Evolutionary conservation across 2,113 vertebrate genomes (phyloP), one percentile per base, ranked within the genome.

Genomic region (Opisthocomus hoazin): DNA sequence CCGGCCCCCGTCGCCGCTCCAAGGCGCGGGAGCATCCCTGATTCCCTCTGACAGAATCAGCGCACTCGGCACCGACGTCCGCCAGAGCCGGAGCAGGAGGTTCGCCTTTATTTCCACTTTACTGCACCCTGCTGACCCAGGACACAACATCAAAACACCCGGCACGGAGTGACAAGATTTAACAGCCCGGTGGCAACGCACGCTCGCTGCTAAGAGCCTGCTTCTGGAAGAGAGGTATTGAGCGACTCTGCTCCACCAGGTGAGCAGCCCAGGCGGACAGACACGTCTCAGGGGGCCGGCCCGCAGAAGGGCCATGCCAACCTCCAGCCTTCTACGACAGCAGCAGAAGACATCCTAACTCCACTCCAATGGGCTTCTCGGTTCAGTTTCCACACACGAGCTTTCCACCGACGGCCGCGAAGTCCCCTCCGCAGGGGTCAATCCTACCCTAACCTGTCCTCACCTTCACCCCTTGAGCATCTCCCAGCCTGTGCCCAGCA

Each of bases 41-140:
- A 96, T 95, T 4, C 17, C 91, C 95, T 96, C 87, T 96, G 96
- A 96, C 96, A 96, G 95, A 96, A 95, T 96, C 95, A 91, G 94
- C 6, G 76, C 93, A 89, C 89, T 91, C 68, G 0, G 82, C 91
- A 88, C 75, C 4, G 6, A 74, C 11, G 5, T 63, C 10, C 30
- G 26, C 36, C 91, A 93, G 95, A 94, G 94, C 93, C 93, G 75
- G 91, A 96, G 91, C 93, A 95, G 95, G 91, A 95, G 89, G 87
- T 81, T 70, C 81, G 84, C 87, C 50, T 86, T 95, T 95, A 89
- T 74, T 96, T 96, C 96, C 96, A 84, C 95, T 89, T 89, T 87
- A 36, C 80, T 94, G 87, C 95, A 96, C 69, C 22, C 68, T 65
- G 89, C 91, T 92, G 93, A 96, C 84, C 91, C 89, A 91, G 93